Percentiles rank a stretch among this genome's conserved stretches.
Conservation (phyloP, 2,797 vertebrate genomes). For the Phylloscopus collybita region DNA sequence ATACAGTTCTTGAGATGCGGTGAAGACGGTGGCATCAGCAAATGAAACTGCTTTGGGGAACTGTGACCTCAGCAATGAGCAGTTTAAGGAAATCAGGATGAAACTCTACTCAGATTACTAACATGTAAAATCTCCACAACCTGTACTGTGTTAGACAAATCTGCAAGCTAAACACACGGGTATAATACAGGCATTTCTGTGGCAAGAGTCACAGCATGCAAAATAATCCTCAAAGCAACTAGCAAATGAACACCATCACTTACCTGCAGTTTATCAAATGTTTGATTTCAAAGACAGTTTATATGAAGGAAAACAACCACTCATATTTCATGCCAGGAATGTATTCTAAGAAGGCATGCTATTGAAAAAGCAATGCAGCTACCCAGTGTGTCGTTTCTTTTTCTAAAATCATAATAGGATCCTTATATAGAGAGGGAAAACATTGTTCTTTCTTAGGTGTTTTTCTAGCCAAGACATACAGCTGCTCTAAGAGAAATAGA, state of each 20-base stretch:
- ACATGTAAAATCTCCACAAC: neutral
- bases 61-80: neutral
- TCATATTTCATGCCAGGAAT: neutral
- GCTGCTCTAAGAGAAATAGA: neutral
- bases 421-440: neutral
- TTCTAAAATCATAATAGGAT: neutral
- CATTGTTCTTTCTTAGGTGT: neutral
- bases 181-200: neutral
- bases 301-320: neutral
- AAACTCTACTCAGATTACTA: neutral
- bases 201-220: neutral
- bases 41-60: neutral
- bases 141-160: neutral
- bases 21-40: neutral
- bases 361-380: neutral
- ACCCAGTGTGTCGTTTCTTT: neutral
- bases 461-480: neutral
- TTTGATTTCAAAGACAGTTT: neutral
- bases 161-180: neutral
- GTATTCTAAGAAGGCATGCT: neutral
- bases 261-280: neutral
- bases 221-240: neutral
- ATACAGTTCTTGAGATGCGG: neutral
- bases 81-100: neutral
- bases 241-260: neutral